phyloP scores from a whole-genome alignment of 2,797 vertebrate species.

The Echiichthys vipera region DNA sequence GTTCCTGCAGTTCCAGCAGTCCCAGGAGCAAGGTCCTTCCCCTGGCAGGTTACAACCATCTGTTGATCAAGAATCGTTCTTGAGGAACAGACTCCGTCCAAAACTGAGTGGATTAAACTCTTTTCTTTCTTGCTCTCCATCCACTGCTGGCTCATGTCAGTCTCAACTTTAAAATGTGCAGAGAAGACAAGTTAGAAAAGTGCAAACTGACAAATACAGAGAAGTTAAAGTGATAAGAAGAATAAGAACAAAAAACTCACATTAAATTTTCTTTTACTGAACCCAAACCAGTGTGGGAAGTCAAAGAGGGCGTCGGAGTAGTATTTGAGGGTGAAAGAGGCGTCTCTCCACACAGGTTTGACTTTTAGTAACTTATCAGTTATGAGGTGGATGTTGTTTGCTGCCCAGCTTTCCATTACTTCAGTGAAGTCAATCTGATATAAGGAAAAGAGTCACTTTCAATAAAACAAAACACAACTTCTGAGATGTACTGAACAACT shows the following conservation, averaged over 20 bases:
- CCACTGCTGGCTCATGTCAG: constrained; percentile 31
- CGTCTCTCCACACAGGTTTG: constrained; percentile 62
- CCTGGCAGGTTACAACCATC: not conserved
- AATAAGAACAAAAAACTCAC: constrained; percentile 19
- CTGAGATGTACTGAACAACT: too few species aligned
- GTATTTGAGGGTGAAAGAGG: constrained; percentile 78
- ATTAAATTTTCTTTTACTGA: constrained; percentile 75
- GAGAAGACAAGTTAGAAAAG: not conserved
- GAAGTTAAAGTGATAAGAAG: not conserved
- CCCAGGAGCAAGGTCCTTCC: not conserved
- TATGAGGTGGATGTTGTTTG: constrained; percentile 22
- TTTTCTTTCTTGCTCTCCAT: not conserved
- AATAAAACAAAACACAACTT: not conserved
- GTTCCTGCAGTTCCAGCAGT: too few species aligned
- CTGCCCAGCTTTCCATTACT: constrained; percentile 58
- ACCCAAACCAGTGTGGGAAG: constrained; percentile 79
- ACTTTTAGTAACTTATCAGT: not conserved
- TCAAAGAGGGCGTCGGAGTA: constrained; percentile 79
- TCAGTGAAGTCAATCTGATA: constrained; percentile 75
- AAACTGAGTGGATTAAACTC: not conserved
- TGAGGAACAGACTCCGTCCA: not conserved
- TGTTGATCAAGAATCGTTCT: not conserved
- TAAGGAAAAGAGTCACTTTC: not conserved
- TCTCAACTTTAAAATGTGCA: constrained; percentile 46
- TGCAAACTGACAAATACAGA: not conserved